A percentile compares a stretch with the other conserved stretches of the same genome.
Conservation (phyloP, 2,797 vertebrate genomes). For the Malacoraja senta region DNA sequence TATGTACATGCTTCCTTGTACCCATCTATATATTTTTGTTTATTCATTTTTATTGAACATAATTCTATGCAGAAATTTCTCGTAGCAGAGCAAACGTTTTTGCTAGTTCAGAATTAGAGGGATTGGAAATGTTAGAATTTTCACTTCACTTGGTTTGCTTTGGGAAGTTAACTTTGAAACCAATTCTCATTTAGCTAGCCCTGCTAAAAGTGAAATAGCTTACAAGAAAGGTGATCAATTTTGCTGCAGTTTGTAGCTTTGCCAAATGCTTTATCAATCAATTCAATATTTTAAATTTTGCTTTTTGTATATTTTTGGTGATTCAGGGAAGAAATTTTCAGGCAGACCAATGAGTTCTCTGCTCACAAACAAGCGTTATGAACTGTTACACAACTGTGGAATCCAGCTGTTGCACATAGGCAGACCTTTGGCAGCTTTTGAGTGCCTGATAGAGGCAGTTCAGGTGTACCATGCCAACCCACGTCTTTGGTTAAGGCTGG, state of each 20-base stretch:
- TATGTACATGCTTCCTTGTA: too few relatives aligned
- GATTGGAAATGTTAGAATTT: not conserved
- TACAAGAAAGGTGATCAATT: not conserved
- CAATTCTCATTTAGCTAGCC: not conserved
- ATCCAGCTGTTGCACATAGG: slow-evolving; percentile 91
- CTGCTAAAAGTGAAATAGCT: not conserved
- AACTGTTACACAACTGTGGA: slow-evolving; percentile 91
- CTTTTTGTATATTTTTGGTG: not conserved
- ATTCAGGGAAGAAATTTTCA: slow-evolving; percentile 78
- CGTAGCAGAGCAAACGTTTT: not conserved
- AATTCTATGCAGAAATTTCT: not conserved
- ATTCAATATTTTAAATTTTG: not conserved
- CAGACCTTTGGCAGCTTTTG: slow-evolving; percentile 86
- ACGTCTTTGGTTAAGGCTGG: slow-evolving; percentile 89
- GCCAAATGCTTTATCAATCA: not conserved
- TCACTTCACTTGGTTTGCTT: not conserved
- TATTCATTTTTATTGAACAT: not conserved
- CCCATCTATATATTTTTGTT: not conserved
- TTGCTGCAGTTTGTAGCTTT: not conserved
- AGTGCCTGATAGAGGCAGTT: slow-evolving; percentile 91
- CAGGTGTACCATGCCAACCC: slow-evolving; percentile 95
- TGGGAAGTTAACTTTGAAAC: slow-evolving; percentile 6
- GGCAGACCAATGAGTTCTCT: slow-evolving; percentile 92
- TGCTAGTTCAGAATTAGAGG: not conserved
- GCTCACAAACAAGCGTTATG: slow-evolving; percentile 89